Evolutionary conservation across 2,113 vertebrate genomes (phyloP).

Genomic region (Ancistrus triradiatus): DNA sequence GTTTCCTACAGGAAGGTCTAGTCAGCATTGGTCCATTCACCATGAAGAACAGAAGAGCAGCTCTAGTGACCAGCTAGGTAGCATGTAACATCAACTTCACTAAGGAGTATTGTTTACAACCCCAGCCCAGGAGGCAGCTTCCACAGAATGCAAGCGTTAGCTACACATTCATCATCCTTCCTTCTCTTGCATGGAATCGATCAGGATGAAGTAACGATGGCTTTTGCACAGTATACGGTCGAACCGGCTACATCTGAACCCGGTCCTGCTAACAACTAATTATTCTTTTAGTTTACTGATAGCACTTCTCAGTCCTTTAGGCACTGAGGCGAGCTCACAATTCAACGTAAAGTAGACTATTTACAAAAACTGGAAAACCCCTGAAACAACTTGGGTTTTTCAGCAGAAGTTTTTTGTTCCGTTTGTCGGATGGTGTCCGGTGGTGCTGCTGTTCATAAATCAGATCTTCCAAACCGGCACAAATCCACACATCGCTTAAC

Average conservation of each 20-base stretch:
- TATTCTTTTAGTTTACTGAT: no score
- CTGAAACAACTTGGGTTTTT: not conserved
- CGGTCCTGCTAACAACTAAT: not conserved
- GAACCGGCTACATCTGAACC: not conserved
- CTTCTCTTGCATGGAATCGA: not conserved
- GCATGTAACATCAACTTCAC: no score
- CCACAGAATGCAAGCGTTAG: no score
- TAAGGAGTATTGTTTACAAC: no score
- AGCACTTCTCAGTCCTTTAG: no score
- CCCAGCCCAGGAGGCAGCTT: no score
- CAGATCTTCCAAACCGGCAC: not conserved
- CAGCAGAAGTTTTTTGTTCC: not conserved
- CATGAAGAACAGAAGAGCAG: no score
- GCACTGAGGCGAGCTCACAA: no score
- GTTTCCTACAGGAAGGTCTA: no score
- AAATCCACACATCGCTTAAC: slow-evolving; percentile 6
- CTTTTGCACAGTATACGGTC: not conserved
- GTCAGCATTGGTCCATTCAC: no score
- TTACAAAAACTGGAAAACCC: not conserved
- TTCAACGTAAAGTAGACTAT: no score
- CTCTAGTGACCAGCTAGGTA: no score
- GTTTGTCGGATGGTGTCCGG: not conserved
- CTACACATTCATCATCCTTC: slow-evolving; percentile 2
- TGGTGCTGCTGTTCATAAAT: slow-evolving; percentile 11
- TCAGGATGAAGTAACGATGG: not conserved